Evolutionary conservation across 92 coral and sea anemone genomes (phyloP).

Genomic region (Umimayanthus kanabou): DNA sequence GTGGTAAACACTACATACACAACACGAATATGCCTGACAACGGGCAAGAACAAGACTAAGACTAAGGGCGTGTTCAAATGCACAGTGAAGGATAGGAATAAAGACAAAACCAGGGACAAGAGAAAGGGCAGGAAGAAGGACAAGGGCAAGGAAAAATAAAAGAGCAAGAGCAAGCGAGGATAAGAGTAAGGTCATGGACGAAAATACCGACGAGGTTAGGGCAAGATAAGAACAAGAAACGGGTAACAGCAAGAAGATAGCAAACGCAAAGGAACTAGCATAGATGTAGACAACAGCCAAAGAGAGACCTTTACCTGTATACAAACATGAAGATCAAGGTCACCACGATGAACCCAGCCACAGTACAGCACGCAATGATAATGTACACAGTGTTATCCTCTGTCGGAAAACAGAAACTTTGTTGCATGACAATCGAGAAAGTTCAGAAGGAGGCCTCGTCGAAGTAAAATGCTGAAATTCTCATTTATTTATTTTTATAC

Average conservation of each 20-base stretch:
- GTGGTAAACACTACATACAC: background rate
- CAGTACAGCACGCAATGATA: slow-evolving; percentile 81
- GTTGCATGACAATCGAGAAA: background rate
- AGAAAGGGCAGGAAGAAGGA: too few relatives aligned
- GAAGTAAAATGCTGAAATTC: too few relatives aligned
- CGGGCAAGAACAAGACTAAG: background rate
- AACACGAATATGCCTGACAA: background rate
- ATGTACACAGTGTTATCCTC: slow-evolving; percentile 69
- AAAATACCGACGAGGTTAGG: too few relatives aligned
- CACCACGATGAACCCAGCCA: slow-evolving; percentile 71
- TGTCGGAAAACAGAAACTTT: background rate
- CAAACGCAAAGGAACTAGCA: too few relatives aligned
- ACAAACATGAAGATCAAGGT: slow-evolving; percentile 77
- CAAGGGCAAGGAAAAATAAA: background rate
- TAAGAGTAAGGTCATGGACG: too few relatives aligned
- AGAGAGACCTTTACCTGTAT: slow-evolving; percentile 62
- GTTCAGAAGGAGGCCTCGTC: background rate
- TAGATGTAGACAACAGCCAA: too few relatives aligned
- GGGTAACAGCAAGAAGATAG: too few relatives aligned
- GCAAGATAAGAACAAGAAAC: too few relatives aligned
- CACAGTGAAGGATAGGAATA: background rate
- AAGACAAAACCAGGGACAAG: too few relatives aligned
- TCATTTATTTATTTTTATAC: too few relatives aligned
- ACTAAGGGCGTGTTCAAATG: too few relatives aligned
- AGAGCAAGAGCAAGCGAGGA: too few relatives aligned